A percentile compares a stretch with the other conserved stretches of the same genome.
Evolutionary conservation across 2,113 vertebrate genomes (phyloP).

Genomic region (Panurus biarmicus): DNA sequence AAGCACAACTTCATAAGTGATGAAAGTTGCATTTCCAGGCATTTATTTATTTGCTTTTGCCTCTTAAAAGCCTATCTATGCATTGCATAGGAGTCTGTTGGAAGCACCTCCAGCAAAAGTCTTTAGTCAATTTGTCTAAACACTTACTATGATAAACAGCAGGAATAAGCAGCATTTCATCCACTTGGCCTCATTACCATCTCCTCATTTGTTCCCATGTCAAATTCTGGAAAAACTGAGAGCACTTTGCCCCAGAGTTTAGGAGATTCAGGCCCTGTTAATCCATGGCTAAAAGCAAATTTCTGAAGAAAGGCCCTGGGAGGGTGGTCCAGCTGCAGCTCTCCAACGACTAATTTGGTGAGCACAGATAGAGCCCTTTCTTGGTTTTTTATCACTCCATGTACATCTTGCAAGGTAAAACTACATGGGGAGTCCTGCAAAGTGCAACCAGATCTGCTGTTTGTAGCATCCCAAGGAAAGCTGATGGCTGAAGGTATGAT

Average conservation of each 20-base stretch:
- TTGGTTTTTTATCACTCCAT: slow-evolving; percentile 37
- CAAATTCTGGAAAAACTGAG: neutral
- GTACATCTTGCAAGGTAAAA: slow-evolving; percentile 15
- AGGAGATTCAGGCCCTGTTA: neutral
- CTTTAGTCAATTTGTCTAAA: neutral
- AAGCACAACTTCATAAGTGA: neutral
- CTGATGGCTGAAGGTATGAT: neutral
- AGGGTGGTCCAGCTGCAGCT: neutral
- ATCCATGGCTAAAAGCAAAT: neutral
- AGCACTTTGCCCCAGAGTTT: neutral
- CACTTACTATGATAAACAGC: neutral
- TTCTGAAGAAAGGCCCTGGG: neutral
- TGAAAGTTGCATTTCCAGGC: slow-evolving; percentile 10
- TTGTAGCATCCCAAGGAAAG: neutral
- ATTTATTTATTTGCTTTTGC: slow-evolving; percentile 30
- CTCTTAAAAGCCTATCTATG: slow-evolving; percentile 6
- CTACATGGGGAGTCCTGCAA: neutral
- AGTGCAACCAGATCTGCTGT: neutral
- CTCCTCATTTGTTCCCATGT: neutral
- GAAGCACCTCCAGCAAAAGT: neutral
- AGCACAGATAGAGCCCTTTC: neutral
- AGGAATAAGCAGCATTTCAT: neutral
- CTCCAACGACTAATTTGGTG: neutral
- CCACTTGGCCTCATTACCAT: neutral
- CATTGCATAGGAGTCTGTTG: slow-evolving; percentile 22